phyloP scores from a whole-genome alignment of 2,797 vertebrate species.

The Xyrichtys novacula region DNA sequence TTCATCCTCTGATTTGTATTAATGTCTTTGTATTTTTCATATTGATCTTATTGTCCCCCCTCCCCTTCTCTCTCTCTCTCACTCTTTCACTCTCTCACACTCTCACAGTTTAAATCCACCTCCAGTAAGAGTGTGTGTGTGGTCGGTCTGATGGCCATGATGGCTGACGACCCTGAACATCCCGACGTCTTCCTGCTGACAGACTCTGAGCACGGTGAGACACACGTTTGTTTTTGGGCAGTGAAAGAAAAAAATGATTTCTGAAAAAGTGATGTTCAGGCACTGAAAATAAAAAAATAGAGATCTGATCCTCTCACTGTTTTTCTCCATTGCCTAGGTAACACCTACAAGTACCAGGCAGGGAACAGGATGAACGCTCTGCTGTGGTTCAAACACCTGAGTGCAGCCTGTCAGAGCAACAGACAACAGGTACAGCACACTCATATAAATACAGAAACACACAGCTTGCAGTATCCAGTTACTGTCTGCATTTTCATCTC shows the following conservation, averaged over 20 bases:
- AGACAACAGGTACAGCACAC: conserved; percentile 90
- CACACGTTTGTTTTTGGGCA: too few species aligned
- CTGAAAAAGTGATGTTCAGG: too few species aligned
- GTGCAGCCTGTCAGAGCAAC: conserved; percentile 97
- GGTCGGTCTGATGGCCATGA: conserved; percentile 97
- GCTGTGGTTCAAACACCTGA: conserved; percentile 98
- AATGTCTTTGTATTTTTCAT: too few species aligned
- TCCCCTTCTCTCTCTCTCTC: conserved; percentile 15
- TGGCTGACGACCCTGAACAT: conserved; percentile 97
- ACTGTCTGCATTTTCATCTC: too few species aligned
- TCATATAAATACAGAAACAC: not conserved
- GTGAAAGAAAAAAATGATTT: too few species aligned
- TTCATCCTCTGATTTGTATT: too few species aligned
- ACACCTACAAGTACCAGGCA: conserved; percentile 99
- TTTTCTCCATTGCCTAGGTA: conserved; percentile 86
- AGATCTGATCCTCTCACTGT: conserved; percentile 39
- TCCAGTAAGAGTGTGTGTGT: conserved; percentile 94
- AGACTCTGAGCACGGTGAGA: conserved; percentile 95
- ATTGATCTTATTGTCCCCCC: too few species aligned
- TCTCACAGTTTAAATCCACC: conserved; percentile 93
- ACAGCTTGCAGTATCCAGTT: too few species aligned
- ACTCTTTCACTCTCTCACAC: not conserved
- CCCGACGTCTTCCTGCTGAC: conserved; percentile 96
- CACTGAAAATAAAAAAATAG: too few species aligned
- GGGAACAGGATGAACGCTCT: conserved; percentile 94